phyloP scores from a whole-genome alignment of 2,797 vertebrate species.

The Alosa sapidissima region DNA sequence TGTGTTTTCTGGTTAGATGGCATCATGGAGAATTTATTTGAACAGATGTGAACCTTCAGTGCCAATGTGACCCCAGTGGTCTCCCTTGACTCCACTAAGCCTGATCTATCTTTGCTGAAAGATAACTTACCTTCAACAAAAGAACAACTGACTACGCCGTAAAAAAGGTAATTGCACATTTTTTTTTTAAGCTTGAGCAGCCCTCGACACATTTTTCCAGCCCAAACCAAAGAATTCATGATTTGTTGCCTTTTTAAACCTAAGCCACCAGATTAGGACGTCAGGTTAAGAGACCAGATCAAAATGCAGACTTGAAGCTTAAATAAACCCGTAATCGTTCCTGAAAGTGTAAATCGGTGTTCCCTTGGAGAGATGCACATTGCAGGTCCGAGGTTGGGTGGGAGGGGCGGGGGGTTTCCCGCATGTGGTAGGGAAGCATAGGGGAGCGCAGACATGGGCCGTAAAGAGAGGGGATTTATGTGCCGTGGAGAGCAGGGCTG shows the following conservation, averaged over 20 bases:
- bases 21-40: constrained; percentile 72
- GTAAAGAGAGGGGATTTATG: constrained; percentile 76
- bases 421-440: constrained; percentile 61
- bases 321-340: neutral
- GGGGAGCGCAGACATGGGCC: constrained; percentile 68
- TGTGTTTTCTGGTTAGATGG: constrained; percentile 63
- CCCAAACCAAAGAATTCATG: neutral
- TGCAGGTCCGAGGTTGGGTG: neutral
- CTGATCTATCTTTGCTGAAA: constrained; percentile 71
- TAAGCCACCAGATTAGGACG: neutral
- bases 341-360: neutral
- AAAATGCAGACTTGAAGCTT: neutral
- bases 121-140: constrained; percentile 56
- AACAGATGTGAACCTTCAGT: constrained; percentile 74
- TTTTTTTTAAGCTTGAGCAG: neutral
- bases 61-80: constrained; percentile 64
- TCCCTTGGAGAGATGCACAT: neutral
- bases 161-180: neutral
- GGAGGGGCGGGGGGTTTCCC: neutral
- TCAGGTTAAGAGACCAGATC: constrained; percentile 19
- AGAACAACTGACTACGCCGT: constrained; percentile 29
- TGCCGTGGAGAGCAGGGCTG: constrained; percentile 49
- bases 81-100: constrained; percentile 66
- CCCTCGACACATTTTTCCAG: constrained; percentile 9
- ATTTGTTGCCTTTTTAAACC: constrained; percentile 6